Percentiles rank a stretch among this genome's conserved stretches.
phyloP scores from a whole-genome alignment of 1,140 invertebrate species.

The Paraescarpia echinospica region DNA sequence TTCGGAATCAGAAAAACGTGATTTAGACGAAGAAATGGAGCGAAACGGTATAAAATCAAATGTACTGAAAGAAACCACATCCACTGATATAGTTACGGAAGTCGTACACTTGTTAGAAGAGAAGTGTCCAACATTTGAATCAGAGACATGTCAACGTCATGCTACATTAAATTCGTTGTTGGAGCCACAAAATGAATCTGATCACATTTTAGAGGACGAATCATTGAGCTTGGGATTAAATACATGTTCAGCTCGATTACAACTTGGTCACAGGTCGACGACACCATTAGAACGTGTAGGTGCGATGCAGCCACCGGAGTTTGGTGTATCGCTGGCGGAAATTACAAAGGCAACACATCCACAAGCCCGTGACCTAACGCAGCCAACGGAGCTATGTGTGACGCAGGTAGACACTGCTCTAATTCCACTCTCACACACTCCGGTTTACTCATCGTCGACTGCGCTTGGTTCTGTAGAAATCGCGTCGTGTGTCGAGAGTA shows the following conservation, averaged over 20 bases:
- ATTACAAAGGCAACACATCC: not conserved
- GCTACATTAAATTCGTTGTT: not conserved
- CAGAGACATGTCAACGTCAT: not conserved
- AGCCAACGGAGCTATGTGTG: not conserved
- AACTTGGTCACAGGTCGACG: not conserved
- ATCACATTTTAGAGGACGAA: not conserved
- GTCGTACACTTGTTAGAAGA: not conserved
- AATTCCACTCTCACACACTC: not conserved
- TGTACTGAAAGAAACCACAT: not conserved
- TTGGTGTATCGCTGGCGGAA: not conserved
- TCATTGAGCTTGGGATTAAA: not conserved
- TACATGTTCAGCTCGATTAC: not conserved
- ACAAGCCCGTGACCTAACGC: not conserved
- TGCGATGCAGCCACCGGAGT: not conserved
- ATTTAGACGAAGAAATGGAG: not conserved
- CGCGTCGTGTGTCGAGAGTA: not conserved
- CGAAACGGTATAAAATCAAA: not conserved
- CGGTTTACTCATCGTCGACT: not conserved
- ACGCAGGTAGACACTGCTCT: no score
- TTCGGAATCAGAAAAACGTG: not conserved
- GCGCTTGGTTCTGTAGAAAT: not conserved
- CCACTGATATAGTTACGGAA: not conserved
- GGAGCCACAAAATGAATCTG: not conserved
- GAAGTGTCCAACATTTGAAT: not conserved
- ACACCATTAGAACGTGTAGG: not conserved